Evolutionary conservation across 2,888 invertebrate genomes (phyloP), one percentile per base, ranked within the genome.

Genomic region (Himalopsyche japonica): DNA sequence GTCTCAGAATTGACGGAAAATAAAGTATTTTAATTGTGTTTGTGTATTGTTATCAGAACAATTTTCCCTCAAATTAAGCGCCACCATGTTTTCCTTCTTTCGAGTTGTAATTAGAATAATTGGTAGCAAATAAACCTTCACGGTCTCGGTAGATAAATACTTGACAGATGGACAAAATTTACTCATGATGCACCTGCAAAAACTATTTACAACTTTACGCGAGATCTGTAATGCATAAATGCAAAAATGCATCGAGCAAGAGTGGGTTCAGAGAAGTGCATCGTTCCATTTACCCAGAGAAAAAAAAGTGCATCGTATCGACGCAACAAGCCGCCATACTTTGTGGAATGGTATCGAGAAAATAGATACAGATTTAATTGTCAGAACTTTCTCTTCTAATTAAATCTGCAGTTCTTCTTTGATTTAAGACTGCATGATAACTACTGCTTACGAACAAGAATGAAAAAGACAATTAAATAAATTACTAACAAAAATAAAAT

Each of bases 211-310:
- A 34, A n/a, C 32, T 27, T n/a, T 30, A 24, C 27, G 48, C 32
- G 34, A 37, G 82, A 43, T 43, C 27, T 37, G 27, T 18, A 34
- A 48, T 77, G 81, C 82, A 84, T 43, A 81, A 76, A 76, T 76
- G 81, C 82, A 84, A 57, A 81, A 76, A 76, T 76, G 81, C 81
- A 84, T 79, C 81, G 32, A 80, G 47, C 20, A 30, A 18, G 78
- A 80, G 24, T 37, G 49, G 82, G 83, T 70, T 80, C 82, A 82
- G 57, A 32, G 12, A 27, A 57, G 82, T 82, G 48, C 64, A 37
- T 82, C 76, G 86, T 82, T 24, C 81, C 78, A 86, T 84, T 84
- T 86, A 84, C 84, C 86, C 76, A 84, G 76, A 85, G 80, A 82
- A 86, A 83, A n/a, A n/a, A 84, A 84, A 84, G 86, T 84, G 79